Percentiles rank a stretch among this genome's conserved stretches.
phyloP scores from a whole-genome alignment of 2,113 vertebrate genomes.

The Gobio gobio region DNA sequence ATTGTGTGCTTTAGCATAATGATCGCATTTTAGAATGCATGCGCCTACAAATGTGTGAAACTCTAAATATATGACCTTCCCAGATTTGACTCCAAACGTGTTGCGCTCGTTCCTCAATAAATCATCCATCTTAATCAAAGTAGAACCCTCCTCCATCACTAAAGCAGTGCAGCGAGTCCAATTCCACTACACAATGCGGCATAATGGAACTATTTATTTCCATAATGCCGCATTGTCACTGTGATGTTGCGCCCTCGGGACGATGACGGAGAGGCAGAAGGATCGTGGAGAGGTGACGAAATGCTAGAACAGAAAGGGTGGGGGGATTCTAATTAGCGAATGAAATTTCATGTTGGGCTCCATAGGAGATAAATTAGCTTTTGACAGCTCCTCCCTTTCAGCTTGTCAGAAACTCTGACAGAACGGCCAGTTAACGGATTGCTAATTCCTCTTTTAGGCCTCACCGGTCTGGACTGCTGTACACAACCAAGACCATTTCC shows the following conservation, averaged over 20 bases:
- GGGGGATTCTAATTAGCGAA: constrained; percentile 70
- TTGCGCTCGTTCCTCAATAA: constrained; percentile 61
- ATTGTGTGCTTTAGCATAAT: not conserved
- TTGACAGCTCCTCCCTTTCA: constrained; percentile 69
- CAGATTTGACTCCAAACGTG: constrained; percentile 52
- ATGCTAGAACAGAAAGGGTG: constrained; percentile 40
- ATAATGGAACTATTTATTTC: constrained; percentile 72
- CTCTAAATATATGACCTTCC: constrained; percentile 62
- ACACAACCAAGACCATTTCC: constrained; percentile 47
- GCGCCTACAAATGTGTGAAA: constrained; percentile 9
- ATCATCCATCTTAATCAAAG: constrained; percentile 69
- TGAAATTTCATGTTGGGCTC: constrained; percentile 69
- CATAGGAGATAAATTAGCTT: constrained; percentile 67
- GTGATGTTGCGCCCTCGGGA: constrained; percentile 46
- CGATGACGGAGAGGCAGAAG: constrained; percentile 41
- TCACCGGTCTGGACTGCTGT: constrained; percentile 46
- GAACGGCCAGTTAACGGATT: constrained; percentile 70
- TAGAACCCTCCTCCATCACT: constrained; percentile 60
- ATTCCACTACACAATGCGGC: constrained; percentile 53
- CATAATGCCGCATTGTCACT: constrained; percentile 66
- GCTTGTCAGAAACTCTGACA: constrained; percentile 68
- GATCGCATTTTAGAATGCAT: constrained; percentile 28
- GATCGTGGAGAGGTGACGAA: constrained; percentile 51
- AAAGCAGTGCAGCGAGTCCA: constrained; percentile 50
- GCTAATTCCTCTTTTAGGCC: constrained; percentile 68